Conservation (phyloP, 37 sponge, comb jelly and placozoan genomes). For the Mnemiopsis leidyi region DNA sequence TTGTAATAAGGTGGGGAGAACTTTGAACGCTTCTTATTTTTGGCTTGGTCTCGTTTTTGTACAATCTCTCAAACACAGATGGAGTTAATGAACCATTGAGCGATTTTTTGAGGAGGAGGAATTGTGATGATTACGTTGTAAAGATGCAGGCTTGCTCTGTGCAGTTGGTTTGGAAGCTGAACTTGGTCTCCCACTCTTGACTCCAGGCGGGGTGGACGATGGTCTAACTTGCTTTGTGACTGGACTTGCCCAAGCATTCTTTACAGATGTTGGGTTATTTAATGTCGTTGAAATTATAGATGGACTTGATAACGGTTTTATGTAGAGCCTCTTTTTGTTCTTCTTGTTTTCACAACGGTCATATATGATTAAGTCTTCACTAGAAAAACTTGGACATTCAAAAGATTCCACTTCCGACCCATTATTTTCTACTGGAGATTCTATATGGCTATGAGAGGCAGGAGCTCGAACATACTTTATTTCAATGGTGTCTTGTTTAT, state of each 20-base stretch:
- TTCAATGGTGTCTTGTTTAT: not conserved
- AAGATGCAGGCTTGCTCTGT: not conserved
- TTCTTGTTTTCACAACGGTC: slow-evolving; percentile 24
- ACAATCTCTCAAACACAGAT: slow-evolving; percentile 42
- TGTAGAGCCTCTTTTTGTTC: not conserved
- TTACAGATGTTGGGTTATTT: not conserved
- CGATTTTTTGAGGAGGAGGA: not conserved
- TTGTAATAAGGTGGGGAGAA: not conserved
- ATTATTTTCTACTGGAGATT: not conserved
- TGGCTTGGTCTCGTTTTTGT: slow-evolving; percentile 25
- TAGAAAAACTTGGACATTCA: not conserved
- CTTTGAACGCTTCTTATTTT: slow-evolving; percentile 59
- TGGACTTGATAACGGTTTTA: slow-evolving; percentile 41
- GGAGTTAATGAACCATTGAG: not conserved
- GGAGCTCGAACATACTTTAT: not conserved
- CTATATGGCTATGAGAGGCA: not conserved
- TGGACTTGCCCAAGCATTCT: slow-evolving; percentile 14
- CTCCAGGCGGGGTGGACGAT: not conserved
- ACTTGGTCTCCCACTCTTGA: not conserved
- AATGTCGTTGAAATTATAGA: not conserved
- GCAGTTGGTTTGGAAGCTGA: not conserved
- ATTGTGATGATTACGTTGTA: not conserved
- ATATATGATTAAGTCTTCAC: not conserved
- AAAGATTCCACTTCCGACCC: not conserved
- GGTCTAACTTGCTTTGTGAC: not conserved